These are phyloP conservation scores for Carassius auratus DNA, from an alignment of 2,113 vertebrate genomes.

Conservation along the genomic window DNA sequence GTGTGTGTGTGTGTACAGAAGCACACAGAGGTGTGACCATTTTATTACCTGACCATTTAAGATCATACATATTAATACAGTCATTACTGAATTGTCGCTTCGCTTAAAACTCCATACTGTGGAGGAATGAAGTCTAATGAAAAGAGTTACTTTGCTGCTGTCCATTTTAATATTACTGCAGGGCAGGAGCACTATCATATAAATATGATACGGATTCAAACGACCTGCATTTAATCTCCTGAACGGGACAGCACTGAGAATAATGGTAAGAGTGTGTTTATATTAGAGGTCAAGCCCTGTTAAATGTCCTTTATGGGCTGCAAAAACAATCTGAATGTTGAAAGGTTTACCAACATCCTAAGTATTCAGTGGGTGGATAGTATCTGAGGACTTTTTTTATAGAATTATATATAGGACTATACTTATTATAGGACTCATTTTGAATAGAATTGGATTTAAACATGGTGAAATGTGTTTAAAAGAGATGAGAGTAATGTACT, in stretches of 20 bases:
- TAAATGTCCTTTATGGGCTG: neutral
- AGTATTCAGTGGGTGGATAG: neutral
- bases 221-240: constrained; percentile 3
- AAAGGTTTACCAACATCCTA: neutral
- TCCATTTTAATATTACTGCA: neutral
- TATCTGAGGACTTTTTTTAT: neutral
- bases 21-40: constrained; percentile 9
- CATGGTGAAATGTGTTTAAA: neutral
- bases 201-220: constrained; percentile 13
- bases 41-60: constrained; percentile 46
- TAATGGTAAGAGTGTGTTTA: constrained; percentile 20
- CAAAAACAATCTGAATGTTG: neutral
- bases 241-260: neutral
- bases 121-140: neutral
- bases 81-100: constrained; percentile 51
- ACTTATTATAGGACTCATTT: neutral
- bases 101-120: neutral
- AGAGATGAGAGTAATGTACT: neutral
- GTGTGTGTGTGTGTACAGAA: constrained; percentile 10
- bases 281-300: neutral
- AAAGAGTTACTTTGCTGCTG: constrained; percentile 27
- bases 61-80: constrained; percentile 66
- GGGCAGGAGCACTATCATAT: neutral
- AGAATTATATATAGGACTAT: too few relatives aligned
- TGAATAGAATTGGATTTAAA: neutral